Conservation (phyloP, 2,797 vertebrate genomes). For the Dallia pectoralis region DNA sequence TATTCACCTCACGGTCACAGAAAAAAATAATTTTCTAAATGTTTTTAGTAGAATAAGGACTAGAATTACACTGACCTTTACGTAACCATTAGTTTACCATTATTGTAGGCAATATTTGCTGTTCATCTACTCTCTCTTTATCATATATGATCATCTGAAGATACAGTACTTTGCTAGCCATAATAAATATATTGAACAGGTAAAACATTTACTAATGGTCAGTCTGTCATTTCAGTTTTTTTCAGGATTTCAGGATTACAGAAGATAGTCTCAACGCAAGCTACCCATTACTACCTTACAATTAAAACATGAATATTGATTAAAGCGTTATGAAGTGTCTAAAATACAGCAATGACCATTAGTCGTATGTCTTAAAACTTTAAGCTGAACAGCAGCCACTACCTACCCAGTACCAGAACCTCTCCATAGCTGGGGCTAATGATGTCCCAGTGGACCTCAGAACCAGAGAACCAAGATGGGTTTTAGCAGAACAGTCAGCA, state of each 20-base stretch:
- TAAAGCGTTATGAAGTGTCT: background rate
- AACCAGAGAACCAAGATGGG: conserved; percentile 18
- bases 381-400: conserved; percentile 10
- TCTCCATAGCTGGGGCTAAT: conserved; percentile 2
- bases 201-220: background rate
- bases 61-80: background rate
- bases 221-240: background rate
- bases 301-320: background rate
- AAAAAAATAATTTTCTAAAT: conserved; percentile 51
- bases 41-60: conserved; percentile 39
- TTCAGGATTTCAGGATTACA: background rate
- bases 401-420: conserved; percentile 1
- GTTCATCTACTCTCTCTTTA: background rate
- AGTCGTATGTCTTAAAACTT: background rate
- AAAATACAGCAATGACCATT: background rate
- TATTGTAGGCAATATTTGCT: background rate
- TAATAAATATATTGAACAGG: background rate
- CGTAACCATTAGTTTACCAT: background rate
- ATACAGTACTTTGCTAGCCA: background rate
- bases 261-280: background rate
- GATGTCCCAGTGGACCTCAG: conserved; percentile 2
- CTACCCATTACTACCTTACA: background rate
- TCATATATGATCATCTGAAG: background rate
- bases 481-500: conserved; percentile 15
- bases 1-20: conserved; percentile 48